Evolutionary conservation across 2,797 vertebrate species (phyloP).

Genomic region (Pelobates cultripes): DNA sequence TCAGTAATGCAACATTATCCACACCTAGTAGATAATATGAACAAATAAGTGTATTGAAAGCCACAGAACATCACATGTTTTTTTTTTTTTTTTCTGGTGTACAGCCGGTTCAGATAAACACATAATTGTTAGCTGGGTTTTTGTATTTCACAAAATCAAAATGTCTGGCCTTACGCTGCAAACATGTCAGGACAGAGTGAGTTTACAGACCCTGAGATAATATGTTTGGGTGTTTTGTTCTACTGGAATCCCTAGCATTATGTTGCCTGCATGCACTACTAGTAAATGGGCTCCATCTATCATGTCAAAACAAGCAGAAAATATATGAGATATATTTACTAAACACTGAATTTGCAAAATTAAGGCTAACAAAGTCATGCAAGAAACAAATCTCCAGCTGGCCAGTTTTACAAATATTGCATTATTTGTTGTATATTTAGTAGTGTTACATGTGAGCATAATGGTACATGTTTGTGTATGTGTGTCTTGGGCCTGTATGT

Average conservation of each 20-base stretch:
- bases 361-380: too few species aligned
- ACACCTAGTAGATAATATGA: slow-evolving; percentile 19
- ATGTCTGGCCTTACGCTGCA: slow-evolving; percentile 21
- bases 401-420: too few species aligned
- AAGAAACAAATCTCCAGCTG: too few species aligned
- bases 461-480: too few species aligned
- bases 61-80: slow-evolving; percentile 1
- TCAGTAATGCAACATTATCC: background rate
- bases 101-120: slow-evolving; percentile 10
- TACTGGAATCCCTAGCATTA: background rate
- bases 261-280: background rate
- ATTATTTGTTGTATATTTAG: too few species aligned
- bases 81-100: slow-evolving; percentile 20
- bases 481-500: too few species aligned
- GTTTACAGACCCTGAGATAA: background rate
- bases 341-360: too few species aligned
- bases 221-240: slow-evolving; percentile 17
- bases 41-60: background rate
- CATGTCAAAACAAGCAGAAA: too few species aligned
- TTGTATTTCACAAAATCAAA: background rate
- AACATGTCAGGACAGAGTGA: slow-evolving; percentile 28
- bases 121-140: slow-evolving; percentile 27
- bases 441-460: too few species aligned
- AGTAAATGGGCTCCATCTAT: too few species aligned
- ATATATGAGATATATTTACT: too few species aligned